Base-by-base conservation (phyloP, 2,797 vertebrate genomes). In the Acanthopagrus latus region DNA sequence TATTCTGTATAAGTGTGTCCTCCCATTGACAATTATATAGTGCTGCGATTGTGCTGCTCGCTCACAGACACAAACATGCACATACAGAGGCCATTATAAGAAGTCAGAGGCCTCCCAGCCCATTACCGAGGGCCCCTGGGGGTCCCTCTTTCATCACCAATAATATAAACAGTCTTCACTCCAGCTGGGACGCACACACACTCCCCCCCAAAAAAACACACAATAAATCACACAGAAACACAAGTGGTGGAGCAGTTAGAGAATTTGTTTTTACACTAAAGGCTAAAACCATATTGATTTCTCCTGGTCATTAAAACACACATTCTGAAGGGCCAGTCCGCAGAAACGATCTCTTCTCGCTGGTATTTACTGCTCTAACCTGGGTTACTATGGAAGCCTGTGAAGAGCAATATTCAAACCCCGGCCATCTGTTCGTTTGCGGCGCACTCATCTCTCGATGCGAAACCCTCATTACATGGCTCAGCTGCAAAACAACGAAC, bases 121-220 rank as follows among this genome's bases (percentile, higher is more conserved):
- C 80, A 93, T 91, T 94, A 92, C 78, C 25, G 71, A 10, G 81
- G 81, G 79, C 84, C 89, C 88, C 90, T 72, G 43, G 81, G 89
- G 88, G 69, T 82, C 62, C 83, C 72, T 87, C 80, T 91, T 93
- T 92, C 87, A 92, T 92, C 88, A 80, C 76, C 88, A 87, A 86
- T 91, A 90, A 91, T 90, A 90, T 90, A 93, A 93, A 94, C 87
- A 89, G 89, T 82, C 92, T 84, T 90, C 60, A 58, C 72, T 83
- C 88, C 92, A 93, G 91, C 87, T 93, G 93, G 87, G 83, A 84
- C 54, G 7, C 79, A 76, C 75, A 68, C 60, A 65, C 57, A 44
- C 52, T 18, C n/a, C 23, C 54, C 29, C n/a, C 29, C 29, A 29
- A 43, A 86, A 71, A 83, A 54, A 71, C 25, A 48, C 69, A 68